Evolutionary conservation across 92 coral and sea anemone species (phyloP), one percentile per base, ranked within the genome.

Genomic region (Meandrina meandrites): DNA sequence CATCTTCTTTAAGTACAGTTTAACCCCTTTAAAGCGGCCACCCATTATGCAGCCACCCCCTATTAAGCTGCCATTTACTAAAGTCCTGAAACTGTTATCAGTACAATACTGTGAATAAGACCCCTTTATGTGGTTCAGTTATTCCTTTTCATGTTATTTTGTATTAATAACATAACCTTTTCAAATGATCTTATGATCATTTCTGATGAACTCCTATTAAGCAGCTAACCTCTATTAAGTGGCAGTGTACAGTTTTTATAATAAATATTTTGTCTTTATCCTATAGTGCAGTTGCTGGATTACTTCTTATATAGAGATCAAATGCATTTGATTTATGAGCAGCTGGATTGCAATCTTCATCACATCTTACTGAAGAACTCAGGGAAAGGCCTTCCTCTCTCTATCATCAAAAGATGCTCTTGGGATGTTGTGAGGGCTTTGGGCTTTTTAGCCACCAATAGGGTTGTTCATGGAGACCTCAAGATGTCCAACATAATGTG

Each of bases 401-500:
- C 86, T 37, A 79, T 96, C 68, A 83, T 93, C 47, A 93, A 86
- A 80, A 90, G 90, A 84, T 91, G 95, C 86, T 82, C 94, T 75
- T 62, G 60, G 60, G 93, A 95, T 77, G 76, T 96, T 83, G 79
- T 90, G 34, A 71, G 66, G 67, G 99, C 94, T 17, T 78, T 95
- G 31, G 51, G 80, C 37, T 95, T 80, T 79, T 91, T 96, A 17
- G 84, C 82, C 53, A 36, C 81, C 24, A 60, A 83, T 34, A 72
- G 83, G 48, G 89, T 96, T 35, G 83, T 96, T 50, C 99, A 96
- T 81, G 98, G 94, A 18, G 99, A 96, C 79, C 83, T 96, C 31
- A 96, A 96, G 89, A 92, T 92, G 37, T 86, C 90, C 40, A 96
- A 96, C 37, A 76, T 96, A 68, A 93, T 96, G 94, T 96, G 99